Percentiles rank a stretch among this genome's conserved stretches.
Conservation (phyloP, 2,888 invertebrate genomes). For the Onchidella celtica region DNA sequence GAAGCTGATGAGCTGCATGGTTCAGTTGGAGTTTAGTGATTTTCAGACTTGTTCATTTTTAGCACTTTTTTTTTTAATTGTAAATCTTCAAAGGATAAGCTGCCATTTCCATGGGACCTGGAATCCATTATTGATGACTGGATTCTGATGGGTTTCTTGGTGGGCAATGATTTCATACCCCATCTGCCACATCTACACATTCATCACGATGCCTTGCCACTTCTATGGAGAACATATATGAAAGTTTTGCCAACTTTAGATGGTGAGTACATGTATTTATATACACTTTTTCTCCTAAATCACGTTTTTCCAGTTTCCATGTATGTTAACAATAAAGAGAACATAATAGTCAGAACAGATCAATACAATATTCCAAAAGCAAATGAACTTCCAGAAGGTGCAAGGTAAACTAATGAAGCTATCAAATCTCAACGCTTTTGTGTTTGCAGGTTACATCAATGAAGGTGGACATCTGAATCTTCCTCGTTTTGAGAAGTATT, state of each 20-base stretch:
- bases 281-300: no score
- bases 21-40: no score
- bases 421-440: not conserved
- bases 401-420: no score
- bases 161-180: constrained; percentile 98
- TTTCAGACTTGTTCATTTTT: no score
- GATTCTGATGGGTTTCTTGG: constrained; percentile 97
- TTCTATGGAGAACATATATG: constrained; percentile 93
- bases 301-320: no score
- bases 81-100: constrained; percentile 66
- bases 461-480: constrained; percentile 92
- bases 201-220: constrained; percentile 91
- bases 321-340: no score
- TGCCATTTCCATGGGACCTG: constrained; percentile 90
- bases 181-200: constrained; percentile 97
- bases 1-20: no score
- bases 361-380: no score
- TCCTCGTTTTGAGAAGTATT: constrained; percentile 90
- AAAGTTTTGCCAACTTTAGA: constrained; percentile 90
- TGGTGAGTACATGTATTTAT: no score
- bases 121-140: constrained; percentile 98
- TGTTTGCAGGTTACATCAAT: constrained; percentile 91
- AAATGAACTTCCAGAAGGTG: no score
- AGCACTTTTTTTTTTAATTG: no score
- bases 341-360: no score